phyloP scores from a whole-genome alignment of 2,888 invertebrate genomes.

The Seira musarum region DNA sequence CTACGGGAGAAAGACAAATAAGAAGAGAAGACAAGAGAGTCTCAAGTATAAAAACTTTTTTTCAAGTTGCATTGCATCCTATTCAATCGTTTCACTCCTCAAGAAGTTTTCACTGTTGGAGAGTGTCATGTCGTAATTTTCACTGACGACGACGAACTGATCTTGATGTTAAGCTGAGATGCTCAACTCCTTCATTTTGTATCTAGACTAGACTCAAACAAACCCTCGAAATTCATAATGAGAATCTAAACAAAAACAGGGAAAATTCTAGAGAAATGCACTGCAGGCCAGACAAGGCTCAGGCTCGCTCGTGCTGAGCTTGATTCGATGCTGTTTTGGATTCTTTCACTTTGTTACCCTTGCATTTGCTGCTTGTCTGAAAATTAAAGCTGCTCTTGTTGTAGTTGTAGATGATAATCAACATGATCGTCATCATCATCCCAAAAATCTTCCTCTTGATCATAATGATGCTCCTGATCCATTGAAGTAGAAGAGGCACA shows the following conservation, averaged over 20 bases:
- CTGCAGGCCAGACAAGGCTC: not conserved
- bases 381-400: constrained; percentile 6
- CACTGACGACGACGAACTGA: constrained; percentile 38
- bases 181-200: not conserved
- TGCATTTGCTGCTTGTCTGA: constrained; percentile 8
- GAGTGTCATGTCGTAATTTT: constrained; percentile 43
- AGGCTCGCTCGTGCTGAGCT: not conserved
- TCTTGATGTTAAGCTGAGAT: not conserved
- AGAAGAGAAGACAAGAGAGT: not conserved
- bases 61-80: not conserved
- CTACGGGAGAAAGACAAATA: constrained; percentile 33
- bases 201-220: not conserved
- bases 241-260: constrained; percentile 42
- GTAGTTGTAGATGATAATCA: not conserved
- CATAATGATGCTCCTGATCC: constrained; percentile 40
- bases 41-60: constrained; percentile 1
- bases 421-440: not conserved
- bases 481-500: constrained; percentile 27
- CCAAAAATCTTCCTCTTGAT: constrained; percentile 19
- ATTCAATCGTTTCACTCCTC: not conserved
- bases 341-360: not conserved
- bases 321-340: not conserved
- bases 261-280: not conserved
- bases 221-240: constrained; percentile 40
- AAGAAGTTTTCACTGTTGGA: constrained; percentile 13